Evolutionary conservation across 2,888 invertebrate species (phyloP).

Genomic region (Dendrolimus houi): DNA sequence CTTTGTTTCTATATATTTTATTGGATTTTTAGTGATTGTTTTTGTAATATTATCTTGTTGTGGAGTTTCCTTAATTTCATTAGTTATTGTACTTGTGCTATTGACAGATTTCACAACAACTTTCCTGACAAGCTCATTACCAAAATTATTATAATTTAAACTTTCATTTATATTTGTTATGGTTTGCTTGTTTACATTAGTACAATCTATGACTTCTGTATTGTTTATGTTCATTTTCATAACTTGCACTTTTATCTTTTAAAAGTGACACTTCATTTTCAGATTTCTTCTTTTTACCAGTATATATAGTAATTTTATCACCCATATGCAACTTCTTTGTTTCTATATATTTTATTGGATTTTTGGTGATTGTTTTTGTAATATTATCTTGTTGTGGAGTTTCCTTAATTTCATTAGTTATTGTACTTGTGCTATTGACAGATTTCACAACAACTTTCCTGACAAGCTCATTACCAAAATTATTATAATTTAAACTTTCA

Average conservation of each 20-base stretch:
- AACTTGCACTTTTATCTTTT: constrained; percentile 3
- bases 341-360: neutral
- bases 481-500: constrained; percentile 49
- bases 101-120: constrained; percentile 46
- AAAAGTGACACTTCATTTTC: no score
- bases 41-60: neutral
- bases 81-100: constrained; percentile 27
- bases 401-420: neutral
- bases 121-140: constrained; percentile 42
- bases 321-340: neutral
- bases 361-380: neutral
- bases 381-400: neutral
- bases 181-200: constrained; percentile 34
- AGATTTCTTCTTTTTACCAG: constrained; percentile 22
- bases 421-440: constrained; percentile 40
- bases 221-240: constrained; percentile 1
- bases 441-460: constrained; percentile 39
- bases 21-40: neutral
- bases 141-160: constrained; percentile 54
- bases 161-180: constrained; percentile 53
- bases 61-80: neutral
- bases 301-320: neutral
- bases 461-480: constrained; percentile 50
- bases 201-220: constrained; percentile 49
- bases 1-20: neutral